Base-by-base conservation (phyloP, 1,140 invertebrate species). In the Notospermus geniculatus region DNA sequence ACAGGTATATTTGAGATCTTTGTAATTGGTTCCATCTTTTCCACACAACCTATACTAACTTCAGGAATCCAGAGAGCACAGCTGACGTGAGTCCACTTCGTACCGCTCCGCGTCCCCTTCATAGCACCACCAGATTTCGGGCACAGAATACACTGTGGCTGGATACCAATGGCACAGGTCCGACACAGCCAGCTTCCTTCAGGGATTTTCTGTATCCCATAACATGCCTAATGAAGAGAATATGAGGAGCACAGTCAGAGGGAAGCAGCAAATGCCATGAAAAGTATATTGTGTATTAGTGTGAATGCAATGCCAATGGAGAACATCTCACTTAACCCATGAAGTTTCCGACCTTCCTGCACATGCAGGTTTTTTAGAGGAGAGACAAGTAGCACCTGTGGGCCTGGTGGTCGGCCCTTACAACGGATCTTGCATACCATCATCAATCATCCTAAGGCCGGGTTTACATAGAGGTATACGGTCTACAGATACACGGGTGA, bases 1-100 rank as follows among this genome's bases (percentile, higher is more conserved):
- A 89, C 88, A n/a, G 95, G 95, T 82, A 99, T 98, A 78, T 93
- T 90, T 64, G 93, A 94, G 75, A 98, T 95, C 86, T 98, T 97
- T 23, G 93, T 97, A 65, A 98, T 96, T 32, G 96, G 95, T 83
- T 99, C 96, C 94, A 98, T 97, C 81, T 90, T 91, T 81, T 97
- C 94, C 0, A 95, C 92, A 85, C 92, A 95, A 54, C 93, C 94
- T 75, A 97, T 96, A 70, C 91, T 93, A 50, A 98, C 95, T 87
- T 99, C 96, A n/a, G 95, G 95, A 77, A 99, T 97, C 97, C 97
- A 99, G 17, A 99, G 85, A 9, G 97, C 95, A 84, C 97, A 99
- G 54, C 92, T 93, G 1, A 99, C 95, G 80, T 99, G 97, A 19
- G 94, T 92, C 97, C 96, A 99, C 78, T 95, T 94, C 67, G 94